Conservation (phyloP, 1,140 invertebrate genomes). For the Procambarus clarkii region DNA sequence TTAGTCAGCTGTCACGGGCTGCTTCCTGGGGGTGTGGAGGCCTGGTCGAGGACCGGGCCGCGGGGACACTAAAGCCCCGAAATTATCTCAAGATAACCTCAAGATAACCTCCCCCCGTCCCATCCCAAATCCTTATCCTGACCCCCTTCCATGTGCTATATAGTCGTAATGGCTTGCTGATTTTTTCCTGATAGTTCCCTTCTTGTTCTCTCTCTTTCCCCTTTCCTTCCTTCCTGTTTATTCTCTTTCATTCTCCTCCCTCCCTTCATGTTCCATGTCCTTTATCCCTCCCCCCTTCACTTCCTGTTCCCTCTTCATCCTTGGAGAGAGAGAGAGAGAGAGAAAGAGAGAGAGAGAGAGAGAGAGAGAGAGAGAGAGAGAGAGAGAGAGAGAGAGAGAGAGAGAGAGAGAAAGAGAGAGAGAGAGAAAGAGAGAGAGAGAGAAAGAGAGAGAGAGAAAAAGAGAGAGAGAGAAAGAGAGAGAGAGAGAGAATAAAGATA, state of each 20-base stretch:
- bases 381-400: conserved; percentile 24
- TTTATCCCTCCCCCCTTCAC: neutral
- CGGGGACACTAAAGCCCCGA: no score
- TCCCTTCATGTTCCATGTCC: neutral
- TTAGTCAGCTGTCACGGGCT: no score
- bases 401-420: conserved; percentile 26
- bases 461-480: conserved; percentile 22
- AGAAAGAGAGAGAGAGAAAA: conserved; percentile 8
- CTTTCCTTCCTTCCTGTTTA: neutral
- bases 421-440: conserved; percentile 21
- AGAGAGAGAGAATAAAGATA: neutral
- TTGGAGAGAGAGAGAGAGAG: neutral
- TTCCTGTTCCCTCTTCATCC: neutral
- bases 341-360: conserved; percentile 4
- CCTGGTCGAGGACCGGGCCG: no score
- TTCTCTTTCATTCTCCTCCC: neutral
- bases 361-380: conserved; percentile 22
- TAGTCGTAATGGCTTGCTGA: no score
- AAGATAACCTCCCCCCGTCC: no score
- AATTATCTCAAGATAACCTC: no score
- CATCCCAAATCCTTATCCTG: no score
- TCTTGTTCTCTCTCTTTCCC: no score
- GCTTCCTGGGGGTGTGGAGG: no score
- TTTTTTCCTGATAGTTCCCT: no score
- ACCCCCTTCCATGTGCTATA: no score